phyloP scores from a whole-genome alignment of 2,888 invertebrate genomes.

The Epinotia brunnichana region DNA sequence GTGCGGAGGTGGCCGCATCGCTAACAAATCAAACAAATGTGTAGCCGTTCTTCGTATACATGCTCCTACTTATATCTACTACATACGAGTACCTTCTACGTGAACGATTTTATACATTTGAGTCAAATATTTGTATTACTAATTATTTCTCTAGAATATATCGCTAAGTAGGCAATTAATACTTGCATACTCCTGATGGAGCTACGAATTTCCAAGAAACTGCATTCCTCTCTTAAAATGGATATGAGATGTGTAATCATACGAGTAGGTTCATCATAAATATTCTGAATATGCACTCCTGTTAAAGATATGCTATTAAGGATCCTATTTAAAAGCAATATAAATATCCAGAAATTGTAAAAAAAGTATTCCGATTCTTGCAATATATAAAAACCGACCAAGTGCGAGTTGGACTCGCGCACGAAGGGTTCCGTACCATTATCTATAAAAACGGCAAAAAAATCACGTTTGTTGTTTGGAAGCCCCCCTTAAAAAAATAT shows the following conservation, averaged over 20 bases:
- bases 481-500: no score
- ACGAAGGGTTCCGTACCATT: background rate
- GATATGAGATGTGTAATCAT: slow-evolving; percentile 7
- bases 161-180: background rate
- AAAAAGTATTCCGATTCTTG: background rate
- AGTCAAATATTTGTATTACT: slow-evolving; percentile 10
- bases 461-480: no score
- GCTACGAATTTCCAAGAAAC: slow-evolving; percentile 23
- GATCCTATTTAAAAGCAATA: slow-evolving; percentile 10
- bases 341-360: slow-evolving; percentile 13
- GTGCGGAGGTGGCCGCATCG: slow-evolving; percentile 35
- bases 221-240: slow-evolving; percentile 24
- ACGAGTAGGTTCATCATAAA: slow-evolving; percentile 1
- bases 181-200: background rate
- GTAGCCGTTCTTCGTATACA: slow-evolving; percentile 7
- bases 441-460: no score
- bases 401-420: no score
- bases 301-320: slow-evolving; percentile 21
- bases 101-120: background rate
- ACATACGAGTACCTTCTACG: background rate
- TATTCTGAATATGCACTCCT: slow-evolving; percentile 21
- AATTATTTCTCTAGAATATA: slow-evolving; percentile 10
- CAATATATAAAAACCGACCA: background rate
- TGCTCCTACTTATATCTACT: background rate
- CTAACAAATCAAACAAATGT: slow-evolving; percentile 57